Conservation (phyloP, 2,797 vertebrate genomes). For the Leptatherina wallacei region DNA sequence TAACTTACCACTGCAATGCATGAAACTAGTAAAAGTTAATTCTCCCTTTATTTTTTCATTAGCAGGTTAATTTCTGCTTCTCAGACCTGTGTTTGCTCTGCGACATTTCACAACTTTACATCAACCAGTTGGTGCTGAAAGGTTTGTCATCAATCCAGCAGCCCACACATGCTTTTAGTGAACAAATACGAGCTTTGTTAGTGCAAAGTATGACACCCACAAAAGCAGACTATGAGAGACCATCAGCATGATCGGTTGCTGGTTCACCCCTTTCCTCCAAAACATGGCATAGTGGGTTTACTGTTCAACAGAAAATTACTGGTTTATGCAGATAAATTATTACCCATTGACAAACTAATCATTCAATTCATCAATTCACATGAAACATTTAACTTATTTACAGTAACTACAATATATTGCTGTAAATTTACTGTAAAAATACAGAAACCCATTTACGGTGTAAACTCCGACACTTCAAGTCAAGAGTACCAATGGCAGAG, state of each 20-base stretch:
- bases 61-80: background rate
- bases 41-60: background rate
- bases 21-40: background rate
- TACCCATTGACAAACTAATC: background rate
- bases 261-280: background rate
- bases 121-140: background rate
- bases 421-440: background rate
- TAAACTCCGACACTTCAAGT: background rate
- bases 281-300: background rate
- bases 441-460: background rate
- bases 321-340: background rate
- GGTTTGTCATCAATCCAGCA: background rate
- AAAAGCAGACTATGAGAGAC: background rate
- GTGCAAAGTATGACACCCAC: background rate
- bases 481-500: background rate
- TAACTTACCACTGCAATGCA: background rate
- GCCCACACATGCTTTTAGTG: background rate
- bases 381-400: background rate
- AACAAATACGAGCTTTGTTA: background rate
- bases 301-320: background rate
- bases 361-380: background rate
- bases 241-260: background rate
- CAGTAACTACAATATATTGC: background rate
- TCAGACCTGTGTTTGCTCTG: background rate
- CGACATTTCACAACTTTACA: background rate